Base-by-base conservation (phyloP, 2,113 vertebrate species). In the Anhinga rufa region DNA sequence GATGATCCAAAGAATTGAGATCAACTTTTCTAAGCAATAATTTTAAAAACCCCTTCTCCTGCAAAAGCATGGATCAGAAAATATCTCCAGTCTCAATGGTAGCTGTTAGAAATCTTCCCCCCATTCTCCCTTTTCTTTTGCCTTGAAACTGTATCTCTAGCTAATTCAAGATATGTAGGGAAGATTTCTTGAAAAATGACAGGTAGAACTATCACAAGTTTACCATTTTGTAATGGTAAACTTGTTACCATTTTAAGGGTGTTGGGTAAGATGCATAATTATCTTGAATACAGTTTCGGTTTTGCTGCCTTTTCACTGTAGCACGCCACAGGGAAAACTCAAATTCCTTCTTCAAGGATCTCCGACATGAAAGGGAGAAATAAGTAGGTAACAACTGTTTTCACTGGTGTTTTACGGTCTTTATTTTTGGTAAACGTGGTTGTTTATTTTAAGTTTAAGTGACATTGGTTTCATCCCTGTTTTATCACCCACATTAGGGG, bases 281-380 rank as follows among this genome's bases (percentile, higher is more conserved):
- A 76, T 85, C 70, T 82, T 31, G 70, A 82, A 57, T 38, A 34
- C 64, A 38, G 94, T 94, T 93, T 92, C 20, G 1, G 28, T 90
- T 94, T 96, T 94, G 75, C 82, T 93, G 69, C 77, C 29, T 76
- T 94, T 89, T 87, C 57, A 29, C 44, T 38, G n/a, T 60, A 86
- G 76, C 52, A 17, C 1, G 8, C 46, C 58, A 49, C 57, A 46
- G 46, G 38, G 61, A 87, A 89, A 72, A 31, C 74, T 82, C 32
- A 17, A 16, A 82, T 84, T 91, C 68, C 7, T 69, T 79, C 70
- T 58, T 79, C 71, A 34, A n/a, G 36, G 52, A 61, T 74, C 54
- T 36, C 20, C 1, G 2, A 34, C 4, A 4, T 77, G 64, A 51
- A 62, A 79, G 54, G 57, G 57, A 75, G 31, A 93, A 93, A 65